Evolutionary conservation across 2,888 invertebrate genomes (phyloP).

Genomic region (Netelia inedita): DNA sequence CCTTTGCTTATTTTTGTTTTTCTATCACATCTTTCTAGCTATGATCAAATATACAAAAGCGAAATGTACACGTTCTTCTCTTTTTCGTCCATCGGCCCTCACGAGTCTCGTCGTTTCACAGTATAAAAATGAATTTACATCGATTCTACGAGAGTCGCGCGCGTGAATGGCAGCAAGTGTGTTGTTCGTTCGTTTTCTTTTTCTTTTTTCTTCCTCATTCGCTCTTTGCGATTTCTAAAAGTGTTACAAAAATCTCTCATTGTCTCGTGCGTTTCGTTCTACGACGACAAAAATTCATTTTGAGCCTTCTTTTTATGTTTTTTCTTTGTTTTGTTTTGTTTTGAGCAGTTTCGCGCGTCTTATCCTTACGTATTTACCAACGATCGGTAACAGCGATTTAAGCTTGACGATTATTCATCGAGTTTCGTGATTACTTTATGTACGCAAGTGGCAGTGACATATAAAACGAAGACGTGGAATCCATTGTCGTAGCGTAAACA

Average conservation of each 20-base stretch:
- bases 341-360: slow-evolving; percentile 60
- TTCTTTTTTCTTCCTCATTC: slow-evolving; percentile 1
- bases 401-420: slow-evolving; percentile 1
- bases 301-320: slow-evolving; percentile 16
- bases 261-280: slow-evolving; percentile 7
- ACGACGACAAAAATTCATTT: slow-evolving; percentile 34
- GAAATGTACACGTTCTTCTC: slow-evolving; percentile 66
- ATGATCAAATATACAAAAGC: slow-evolving; percentile 70
- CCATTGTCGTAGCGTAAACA: slow-evolving; percentile 22
- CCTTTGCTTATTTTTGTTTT: slow-evolving; percentile 43
- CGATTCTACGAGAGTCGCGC: slow-evolving; percentile 51
- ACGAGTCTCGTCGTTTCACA: slow-evolving; percentile 68
- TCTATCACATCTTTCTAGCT: slow-evolving; percentile 55
- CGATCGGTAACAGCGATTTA: background rate
- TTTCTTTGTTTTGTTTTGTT: slow-evolving; percentile 1
- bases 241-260: background rate
- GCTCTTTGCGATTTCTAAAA: slow-evolving; percentile 1
- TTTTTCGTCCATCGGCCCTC: slow-evolving; percentile 68
- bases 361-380: slow-evolving; percentile 43
- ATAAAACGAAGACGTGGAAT: slow-evolving; percentile 39
- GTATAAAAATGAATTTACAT: slow-evolving; percentile 74
- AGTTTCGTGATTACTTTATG: background rate
- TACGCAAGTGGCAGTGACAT: slow-evolving; percentile 55
- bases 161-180: slow-evolving; percentile 28
- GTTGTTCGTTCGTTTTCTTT: slow-evolving; percentile 17